Percentiles rank a stretch among this genome's conserved stretches.
Conservation (phyloP, 2,888 invertebrate genomes). For the Clunio marinus region DNA sequence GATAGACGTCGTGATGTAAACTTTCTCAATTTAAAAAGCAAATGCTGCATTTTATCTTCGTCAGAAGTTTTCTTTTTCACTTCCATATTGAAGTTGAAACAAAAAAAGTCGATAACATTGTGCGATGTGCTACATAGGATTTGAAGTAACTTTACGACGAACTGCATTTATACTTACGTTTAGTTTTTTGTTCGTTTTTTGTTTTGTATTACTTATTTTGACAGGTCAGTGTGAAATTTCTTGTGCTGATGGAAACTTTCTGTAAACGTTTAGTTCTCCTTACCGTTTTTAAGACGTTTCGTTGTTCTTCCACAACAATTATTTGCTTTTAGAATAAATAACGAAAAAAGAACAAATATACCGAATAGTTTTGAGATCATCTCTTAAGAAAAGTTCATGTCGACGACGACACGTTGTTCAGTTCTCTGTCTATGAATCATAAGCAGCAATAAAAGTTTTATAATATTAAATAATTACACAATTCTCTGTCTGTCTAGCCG, state of each 20-base stretch:
- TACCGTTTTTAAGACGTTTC: slow-evolving; percentile 9
- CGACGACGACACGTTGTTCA: too few relatives aligned
- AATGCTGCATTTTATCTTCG: not conserved
- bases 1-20: too few relatives aligned
- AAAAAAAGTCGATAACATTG: not conserved
- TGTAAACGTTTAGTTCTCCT: not conserved
- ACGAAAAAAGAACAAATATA: slow-evolving; percentile 18
- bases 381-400: too few relatives aligned
- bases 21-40: not conserved
- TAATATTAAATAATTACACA: slow-evolving; percentile 27
- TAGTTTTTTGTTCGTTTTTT: too few relatives aligned
- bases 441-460: slow-evolving; percentile 4
- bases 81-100: not conserved
- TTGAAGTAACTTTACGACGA: too few relatives aligned
- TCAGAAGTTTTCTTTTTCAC: not conserved
- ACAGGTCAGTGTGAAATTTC: slow-evolving; percentile 40
- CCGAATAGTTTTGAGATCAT: slow-evolving; percentile 5
- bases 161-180: too few relatives aligned
- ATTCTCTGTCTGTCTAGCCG: slow-evolving; percentile 21
- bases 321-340: slow-evolving; percentile 30
- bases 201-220: slow-evolving; percentile 20
- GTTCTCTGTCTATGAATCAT: slow-evolving; percentile 3
- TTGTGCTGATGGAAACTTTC: slow-evolving; percentile 6
- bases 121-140: not conserved
- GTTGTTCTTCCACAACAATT: slow-evolving; percentile 32